A percentile compares a stretch with the other conserved stretches of the same genome.
These are phyloP conservation scores for Aleiodes alternator DNA, from an alignment of 2,888 invertebrate species.

Conservation along the genomic window DNA sequence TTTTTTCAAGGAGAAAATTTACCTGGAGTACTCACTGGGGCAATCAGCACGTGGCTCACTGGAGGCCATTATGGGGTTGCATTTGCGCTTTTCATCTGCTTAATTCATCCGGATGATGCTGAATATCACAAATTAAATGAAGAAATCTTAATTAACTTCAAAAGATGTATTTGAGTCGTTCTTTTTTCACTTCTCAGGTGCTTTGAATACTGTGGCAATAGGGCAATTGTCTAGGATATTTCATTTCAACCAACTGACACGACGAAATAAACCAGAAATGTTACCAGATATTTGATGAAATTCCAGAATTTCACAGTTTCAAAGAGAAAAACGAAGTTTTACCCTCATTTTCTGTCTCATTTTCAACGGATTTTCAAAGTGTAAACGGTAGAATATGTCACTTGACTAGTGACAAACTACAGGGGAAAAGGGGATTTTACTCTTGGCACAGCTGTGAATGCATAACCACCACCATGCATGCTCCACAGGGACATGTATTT, in stretches of 20 bases:
- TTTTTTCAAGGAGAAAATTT: too few relatives aligned
- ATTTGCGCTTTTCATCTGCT: constrained; percentile 22
- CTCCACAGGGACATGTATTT: constrained; percentile 32
- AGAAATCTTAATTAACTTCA: too few relatives aligned
- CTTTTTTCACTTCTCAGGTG: too few relatives aligned
- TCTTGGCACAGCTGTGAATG: constrained; percentile 31
- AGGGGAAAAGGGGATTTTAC: background rate
- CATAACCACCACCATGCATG: too few relatives aligned
- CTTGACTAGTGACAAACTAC: constrained; percentile 13
- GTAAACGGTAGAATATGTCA: background rate
- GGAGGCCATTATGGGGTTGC: constrained; percentile 10
- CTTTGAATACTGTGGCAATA: too few relatives aligned
- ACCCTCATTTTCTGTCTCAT: background rate
- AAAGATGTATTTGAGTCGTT: too few relatives aligned
- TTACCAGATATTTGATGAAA: too few relatives aligned
- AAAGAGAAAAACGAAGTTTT: background rate
- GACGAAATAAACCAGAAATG: too few relatives aligned
- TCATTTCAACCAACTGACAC: too few relatives aligned
- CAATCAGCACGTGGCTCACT: constrained; percentile 28
- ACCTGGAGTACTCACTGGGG: constrained; percentile 16
- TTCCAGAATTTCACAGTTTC: too few relatives aligned
- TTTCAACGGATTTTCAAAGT: constrained; percentile 4
- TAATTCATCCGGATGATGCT: constrained; percentile 6
- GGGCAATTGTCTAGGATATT: too few relatives aligned
- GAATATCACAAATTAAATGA: constrained; percentile 4